Evolutionary conservation across 2,888 invertebrate species (phyloP).

Genomic region (Hydropsyche betteni): DNA sequence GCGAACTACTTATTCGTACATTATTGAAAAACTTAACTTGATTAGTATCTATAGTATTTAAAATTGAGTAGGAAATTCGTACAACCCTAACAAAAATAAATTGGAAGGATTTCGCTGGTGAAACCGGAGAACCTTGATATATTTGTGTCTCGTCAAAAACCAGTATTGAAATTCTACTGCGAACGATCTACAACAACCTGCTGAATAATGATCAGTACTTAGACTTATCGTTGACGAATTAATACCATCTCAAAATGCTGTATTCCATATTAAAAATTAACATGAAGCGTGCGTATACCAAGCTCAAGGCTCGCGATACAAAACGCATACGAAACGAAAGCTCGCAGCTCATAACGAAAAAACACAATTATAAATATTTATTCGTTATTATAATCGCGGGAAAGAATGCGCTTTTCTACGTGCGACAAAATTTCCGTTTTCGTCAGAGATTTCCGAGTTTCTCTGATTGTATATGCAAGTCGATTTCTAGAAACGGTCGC

Average conservation of each 20-base stretch:
- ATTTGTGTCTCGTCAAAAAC: constrained; percentile 41
- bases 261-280: no score
- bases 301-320: no score
- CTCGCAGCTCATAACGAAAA: no score
- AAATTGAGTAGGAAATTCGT: background rate
- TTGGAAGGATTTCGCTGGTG: constrained; percentile 25
- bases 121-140: constrained; percentile 44
- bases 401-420: constrained; percentile 10
- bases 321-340: no score
- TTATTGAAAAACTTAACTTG: no score
- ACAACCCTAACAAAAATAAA: background rate
- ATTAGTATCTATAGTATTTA: no score
- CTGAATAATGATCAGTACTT: constrained; percentile 24
- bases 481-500: constrained; percentile 24
- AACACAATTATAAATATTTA: no score
- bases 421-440: constrained; percentile 27
- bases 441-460: constrained; percentile 27
- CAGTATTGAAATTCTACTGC: constrained; percentile 30
- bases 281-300: no score
- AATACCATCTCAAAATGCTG: no score
- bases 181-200: background rate
- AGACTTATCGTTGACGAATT: no score
- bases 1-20: no score
- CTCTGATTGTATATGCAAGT: constrained; percentile 26
- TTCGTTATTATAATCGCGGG: no score